Base-by-base conservation (phyloP, 2,888 invertebrate species). In the Plebejus anna region DNA sequence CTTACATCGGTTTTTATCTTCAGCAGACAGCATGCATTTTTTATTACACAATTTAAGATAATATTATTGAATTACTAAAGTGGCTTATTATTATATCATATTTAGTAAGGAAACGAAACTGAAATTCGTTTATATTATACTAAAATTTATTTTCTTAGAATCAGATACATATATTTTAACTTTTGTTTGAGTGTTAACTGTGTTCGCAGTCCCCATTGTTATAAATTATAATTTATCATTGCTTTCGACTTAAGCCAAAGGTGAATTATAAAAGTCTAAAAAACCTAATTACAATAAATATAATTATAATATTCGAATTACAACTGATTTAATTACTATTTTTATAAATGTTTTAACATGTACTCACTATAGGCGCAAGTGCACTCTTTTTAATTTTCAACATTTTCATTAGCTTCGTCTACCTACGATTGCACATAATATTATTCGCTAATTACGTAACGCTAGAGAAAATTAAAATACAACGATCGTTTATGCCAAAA, bases 261-360 rank as follows among this genome's bases (percentile, higher is more conserved):
- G 32, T 66, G 32, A 66, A 66, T 16, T 66, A 66, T 66, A 66
- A 72, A 22, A 72, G 72, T 72, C 72, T 72, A 72, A 38, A 71
- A 72, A 47, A 72, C 72, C 72, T 72, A 72, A 28, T 72, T 47
- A 75, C 51, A 75, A 75, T 75, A 75, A 57, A 75, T 51, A 75
- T 57, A 47, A 55, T 36, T 47, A 28, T 32, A 47, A 55, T 36
- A 75, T 66, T 72, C 47, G 72, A 72, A 72, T 22, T 51, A 72
- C 47, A 72, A 72, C 47, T 42, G 47, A 22, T 22, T 47, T 72
- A 71, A 42, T 71, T 36, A 70, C 11, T 36, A 47, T 42, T 42
- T 47, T 66, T 13, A 66, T 66, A 66, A 66, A 36, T 32, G 66
- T 13, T 66, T 36, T 66, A 66, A 66, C 72, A 47, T 71, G 22